Evolutionary conservation across 2,888 invertebrate species (phyloP).

Genomic region (Zhengitettix transpicula): DNA sequence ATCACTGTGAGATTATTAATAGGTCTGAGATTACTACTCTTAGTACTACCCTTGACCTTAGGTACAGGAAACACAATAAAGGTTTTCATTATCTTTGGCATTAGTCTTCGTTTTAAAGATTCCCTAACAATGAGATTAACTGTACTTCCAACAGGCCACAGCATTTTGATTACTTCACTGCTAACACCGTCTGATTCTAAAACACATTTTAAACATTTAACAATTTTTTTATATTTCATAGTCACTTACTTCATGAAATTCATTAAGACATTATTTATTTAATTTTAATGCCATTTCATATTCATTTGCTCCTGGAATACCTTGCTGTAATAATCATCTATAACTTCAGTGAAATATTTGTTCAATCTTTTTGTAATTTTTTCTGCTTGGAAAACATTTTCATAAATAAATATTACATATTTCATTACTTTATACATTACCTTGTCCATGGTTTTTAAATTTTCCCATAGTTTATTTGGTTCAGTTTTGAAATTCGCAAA

Average conservation of each 20-base stretch:
- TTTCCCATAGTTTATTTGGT: background rate
- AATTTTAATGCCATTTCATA: background rate
- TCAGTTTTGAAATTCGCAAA: too few species aligned
- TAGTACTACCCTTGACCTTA: too few species aligned
- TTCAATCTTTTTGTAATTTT: background rate
- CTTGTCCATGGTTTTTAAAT: background rate
- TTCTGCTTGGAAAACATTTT: background rate
- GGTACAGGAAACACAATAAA: too few species aligned
- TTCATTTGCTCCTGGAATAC: background rate
- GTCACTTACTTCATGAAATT: background rate
- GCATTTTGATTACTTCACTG: background rate
- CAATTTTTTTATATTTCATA: background rate
- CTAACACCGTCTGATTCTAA: background rate
- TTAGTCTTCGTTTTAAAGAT: too few species aligned
- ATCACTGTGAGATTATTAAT: too few species aligned
- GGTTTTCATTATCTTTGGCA: too few species aligned
- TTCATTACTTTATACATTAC: too few species aligned
- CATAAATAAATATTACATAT: background rate
- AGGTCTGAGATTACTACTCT: too few species aligned
- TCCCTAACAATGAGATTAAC: too few species aligned
- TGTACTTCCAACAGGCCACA: background rate
- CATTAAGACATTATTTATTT: background rate
- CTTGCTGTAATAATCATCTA: background rate
- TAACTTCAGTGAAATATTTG: background rate
- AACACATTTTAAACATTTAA: background rate